Conservation (phyloP, 2,888 invertebrate genomes). For the Meandrusa payeni region DNA sequence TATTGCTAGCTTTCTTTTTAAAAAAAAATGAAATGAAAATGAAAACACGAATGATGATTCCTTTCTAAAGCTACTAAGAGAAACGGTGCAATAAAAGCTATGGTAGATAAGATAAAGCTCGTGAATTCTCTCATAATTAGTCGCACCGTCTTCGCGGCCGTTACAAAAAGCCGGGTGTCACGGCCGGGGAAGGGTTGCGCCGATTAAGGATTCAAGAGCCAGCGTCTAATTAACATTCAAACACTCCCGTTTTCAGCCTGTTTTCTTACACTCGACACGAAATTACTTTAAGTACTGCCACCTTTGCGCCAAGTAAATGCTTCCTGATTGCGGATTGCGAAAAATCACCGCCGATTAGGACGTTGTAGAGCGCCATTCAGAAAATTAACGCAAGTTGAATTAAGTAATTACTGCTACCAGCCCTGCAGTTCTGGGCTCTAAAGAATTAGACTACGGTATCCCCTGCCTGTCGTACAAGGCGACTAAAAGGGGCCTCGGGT, state of each 20-base stretch:
- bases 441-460: too few relatives aligned
- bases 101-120: slow-evolving; percentile 27
- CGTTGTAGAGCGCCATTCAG: slow-evolving; percentile 13
- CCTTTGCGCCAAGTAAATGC: slow-evolving; percentile 35
- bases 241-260: slow-evolving; percentile 50
- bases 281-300: slow-evolving; percentile 47
- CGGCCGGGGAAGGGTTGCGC: slow-evolving; percentile 45
- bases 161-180: slow-evolving; percentile 46
- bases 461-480: too few relatives aligned
- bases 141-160: slow-evolving; percentile 42
- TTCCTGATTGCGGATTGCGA: slow-evolving; percentile 41
- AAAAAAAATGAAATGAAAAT: too few relatives aligned
- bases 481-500: too few relatives aligned
- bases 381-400: slow-evolving; percentile 3
- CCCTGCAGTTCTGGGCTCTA: too few relatives aligned
- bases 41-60: too few relatives aligned
- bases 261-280: slow-evolving; percentile 53
- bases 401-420: too few relatives aligned
- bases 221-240: slow-evolving; percentile 60
- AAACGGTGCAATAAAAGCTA: slow-evolving; percentile 19
- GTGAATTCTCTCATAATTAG: slow-evolving; percentile 48
- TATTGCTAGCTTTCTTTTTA: too few relatives aligned
- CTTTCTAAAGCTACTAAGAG: background rate
- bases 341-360: slow-evolving; percentile 37
- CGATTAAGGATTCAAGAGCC: slow-evolving; percentile 68